These are phyloP conservation scores for Drosophila recens DNA, from an alignment of 2,888 invertebrate genomes.

Conservation along the genomic window DNA sequence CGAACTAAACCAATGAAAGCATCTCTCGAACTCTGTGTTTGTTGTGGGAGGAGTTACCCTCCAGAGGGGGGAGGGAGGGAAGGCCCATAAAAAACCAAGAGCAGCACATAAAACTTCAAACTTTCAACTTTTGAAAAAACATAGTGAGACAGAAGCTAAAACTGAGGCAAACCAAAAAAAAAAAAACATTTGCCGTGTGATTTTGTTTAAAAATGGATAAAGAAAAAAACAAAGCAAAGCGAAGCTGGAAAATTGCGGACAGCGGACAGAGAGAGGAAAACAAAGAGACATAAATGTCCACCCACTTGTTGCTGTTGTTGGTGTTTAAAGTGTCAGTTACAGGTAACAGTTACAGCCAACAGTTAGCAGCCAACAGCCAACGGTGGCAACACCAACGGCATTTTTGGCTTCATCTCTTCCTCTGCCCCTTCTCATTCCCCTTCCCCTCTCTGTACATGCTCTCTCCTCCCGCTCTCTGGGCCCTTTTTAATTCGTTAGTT, in stretches of 20 bases:
- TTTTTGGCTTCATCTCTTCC: slow-evolving; percentile 34
- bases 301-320: slow-evolving; percentile 72
- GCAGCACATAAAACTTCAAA: slow-evolving; percentile 57
- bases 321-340: slow-evolving; percentile 80
- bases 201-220: slow-evolving; percentile 41
- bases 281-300: slow-evolving; percentile 80
- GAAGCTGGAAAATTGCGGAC: slow-evolving; percentile 43
- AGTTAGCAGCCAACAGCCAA: slow-evolving; percentile 44
- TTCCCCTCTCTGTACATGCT: neutral
- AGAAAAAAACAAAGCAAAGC: slow-evolving; percentile 54
- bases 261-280: slow-evolving; percentile 46
- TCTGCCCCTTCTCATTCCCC: neutral
- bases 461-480: neutral
- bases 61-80: neutral
- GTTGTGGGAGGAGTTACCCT: slow-evolving; percentile 30
- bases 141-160: slow-evolving; percentile 29
- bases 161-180: slow-evolving; percentile 16
- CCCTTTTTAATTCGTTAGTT: slow-evolving; percentile 54
- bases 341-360: slow-evolving; percentile 64
- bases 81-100: slow-evolving; percentile 57
- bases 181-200: slow-evolving; percentile 30
- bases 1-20: slow-evolving; percentile 44
- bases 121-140: slow-evolving; percentile 44
- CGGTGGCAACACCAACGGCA: slow-evolving; percentile 58
- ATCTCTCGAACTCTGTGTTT: slow-evolving; percentile 57